Percentiles rank a stretch among this genome's conserved stretches.
Evolutionary conservation across 2,888 invertebrate genomes (phyloP).

Genomic region (Drosophila vallismaia): DNA sequence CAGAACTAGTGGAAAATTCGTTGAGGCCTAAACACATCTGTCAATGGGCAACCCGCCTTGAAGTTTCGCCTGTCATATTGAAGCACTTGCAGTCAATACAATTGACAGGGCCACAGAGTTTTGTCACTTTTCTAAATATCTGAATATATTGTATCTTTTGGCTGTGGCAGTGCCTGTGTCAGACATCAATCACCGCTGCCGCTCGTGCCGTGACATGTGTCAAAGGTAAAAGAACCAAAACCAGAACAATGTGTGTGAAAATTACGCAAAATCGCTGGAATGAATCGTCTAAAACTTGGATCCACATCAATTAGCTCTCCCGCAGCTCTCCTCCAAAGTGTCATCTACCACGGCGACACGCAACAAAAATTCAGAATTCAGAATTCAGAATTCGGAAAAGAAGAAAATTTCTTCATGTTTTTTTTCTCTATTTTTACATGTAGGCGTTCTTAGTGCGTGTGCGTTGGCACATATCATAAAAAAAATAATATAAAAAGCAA

Average conservation of each 20-base stretch:
- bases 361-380: constrained; percentile 43
- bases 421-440: constrained; percentile 65
- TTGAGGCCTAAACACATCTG: constrained; percentile 27
- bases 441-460: constrained; percentile 33
- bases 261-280: constrained; percentile 52
- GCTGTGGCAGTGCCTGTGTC: constrained; percentile 12
- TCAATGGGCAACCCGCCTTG: constrained; percentile 8
- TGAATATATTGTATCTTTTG: background rate
- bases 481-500: constrained; percentile 32
- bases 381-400: no score
- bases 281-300: constrained; percentile 16
- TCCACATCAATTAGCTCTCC: constrained; percentile 71
- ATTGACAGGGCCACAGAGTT: constrained; percentile 38
- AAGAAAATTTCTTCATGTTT: constrained; percentile 51
- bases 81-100: constrained; percentile 43
- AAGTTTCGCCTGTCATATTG: constrained; percentile 14
- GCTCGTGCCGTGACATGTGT: constrained; percentile 60
- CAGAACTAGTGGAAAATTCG: constrained; percentile 29
- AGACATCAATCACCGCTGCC: constrained; percentile 62
- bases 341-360: constrained; percentile 44
- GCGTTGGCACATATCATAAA: constrained; percentile 23
- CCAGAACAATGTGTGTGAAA: constrained; percentile 49
- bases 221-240: constrained; percentile 60
- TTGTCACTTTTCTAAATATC: constrained; percentile 2
- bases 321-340: constrained; percentile 39